Base-by-base conservation (phyloP, 2,888 invertebrate genomes). In the Dysmachus trigonus region DNA sequence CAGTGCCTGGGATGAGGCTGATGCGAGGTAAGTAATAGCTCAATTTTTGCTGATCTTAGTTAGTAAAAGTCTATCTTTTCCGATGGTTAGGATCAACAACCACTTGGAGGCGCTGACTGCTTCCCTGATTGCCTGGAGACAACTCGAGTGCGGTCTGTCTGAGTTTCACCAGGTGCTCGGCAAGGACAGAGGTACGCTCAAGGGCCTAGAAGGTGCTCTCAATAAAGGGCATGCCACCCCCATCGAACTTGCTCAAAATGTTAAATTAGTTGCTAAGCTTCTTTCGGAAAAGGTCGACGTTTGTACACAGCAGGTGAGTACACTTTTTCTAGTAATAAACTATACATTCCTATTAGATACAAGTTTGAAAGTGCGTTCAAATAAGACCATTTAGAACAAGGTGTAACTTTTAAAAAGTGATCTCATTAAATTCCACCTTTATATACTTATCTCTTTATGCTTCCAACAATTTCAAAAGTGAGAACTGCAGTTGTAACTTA, bases 131-230 rank as follows among this genome's bases (percentile, higher is more conserved):
- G 94, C 95, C 38, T 96, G 96, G 96, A 94, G 95, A 85, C 95
- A 96, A 90, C 95, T 97, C 92, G 96, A 96, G 90, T 93, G 94
- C 87, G 95, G 96, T 10, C 92, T 97, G 85, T 94, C 95, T 18
- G 96, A 96, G 90, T 94, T 97, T 87, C 95, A 96, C 90, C 94
- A 95, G 82, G 96, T 96, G 35, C 92, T 97, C 82, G 94, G 95
- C 38, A 95, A 96, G 88, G 97, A 97, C 91, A 91, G 92, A 74
- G 92, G 92, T 87, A 92, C 92, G 8, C 88, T 92, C 0, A 90
- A 91, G 86, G 92, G 92, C 1, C 87, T 92, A 7, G 92, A 92
- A 86, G 92, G 92, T 38, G 92, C 92, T 0, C 86, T 92, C 38
- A 91, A 91, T 85, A 90, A 91, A 72, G 92, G 92, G 1, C 91